Base-by-base conservation (phyloP, 2,888 invertebrate species). In the Ophion ellenae region DNA sequence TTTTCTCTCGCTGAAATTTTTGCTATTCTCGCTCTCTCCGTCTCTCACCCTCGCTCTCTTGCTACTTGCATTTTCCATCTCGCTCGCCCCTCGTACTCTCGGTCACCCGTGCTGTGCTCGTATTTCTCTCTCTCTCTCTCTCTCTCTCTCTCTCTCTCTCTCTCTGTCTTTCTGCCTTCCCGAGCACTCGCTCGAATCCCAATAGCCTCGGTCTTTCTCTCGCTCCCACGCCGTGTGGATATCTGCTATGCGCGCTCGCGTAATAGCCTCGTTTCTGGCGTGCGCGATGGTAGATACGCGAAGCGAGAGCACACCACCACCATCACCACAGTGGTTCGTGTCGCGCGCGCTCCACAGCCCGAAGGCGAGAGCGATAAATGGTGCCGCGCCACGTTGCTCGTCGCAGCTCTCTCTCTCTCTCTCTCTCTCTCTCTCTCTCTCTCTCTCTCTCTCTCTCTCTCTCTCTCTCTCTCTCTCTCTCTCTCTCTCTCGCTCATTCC, bases 181-280 rank as follows among this genome's bases (percentile, higher is more conserved):
- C 59, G 76, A 66, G 66, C n/a, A 59, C 75, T 78, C 69, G 36
- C 59, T 63, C 40, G 45, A 66, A 64, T 24, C 67, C 57, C 77
- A 67, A 67, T 63, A 53, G 28, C 70, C 0, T 53, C 86, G 79
- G 74, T 86, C 80, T 83, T 85, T 73, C 83, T 89, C 86, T 88
- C 86, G 86, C 78, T 87, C 83, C 86, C 83, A 87, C 89, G 81
- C 69, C 40, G 9, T 14, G 78, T 59, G 82, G 86, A 89, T 90
- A 89, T 90, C 87, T 75, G 63, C 71, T 89, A 89, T 89, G 89
- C 89, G 89, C 91, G 89, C 89, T 91, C 90, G 89, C 91, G 90
- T 92, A 92, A 91, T 92, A 91, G 92, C 91, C 90, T 90, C 90
- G 91, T 90, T 90, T 87, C 90, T 90, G 89, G 89, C 88, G 89